Evolutionary conservation across 2,888 invertebrate genomes (phyloP), one percentile per base, ranked within the genome.

Genomic region (Onthophagus sagittarius): DNA sequence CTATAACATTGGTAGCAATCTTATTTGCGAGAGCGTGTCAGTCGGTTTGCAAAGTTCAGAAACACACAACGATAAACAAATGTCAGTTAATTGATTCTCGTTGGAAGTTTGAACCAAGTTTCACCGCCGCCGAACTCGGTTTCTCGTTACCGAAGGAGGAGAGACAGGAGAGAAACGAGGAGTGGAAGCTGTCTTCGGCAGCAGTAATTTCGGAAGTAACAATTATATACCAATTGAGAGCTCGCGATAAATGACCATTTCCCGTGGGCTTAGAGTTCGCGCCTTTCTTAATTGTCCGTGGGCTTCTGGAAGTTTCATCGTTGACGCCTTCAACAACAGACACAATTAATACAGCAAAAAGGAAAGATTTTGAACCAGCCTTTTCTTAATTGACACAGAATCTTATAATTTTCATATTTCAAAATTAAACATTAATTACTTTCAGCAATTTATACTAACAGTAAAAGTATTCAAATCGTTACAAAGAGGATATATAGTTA

Each of bases 171-270:
- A 23, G 23, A 23, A 23, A 23, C 23, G 23, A 23, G 23, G 23
- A 23, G 23, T 23, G 23, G 23, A 23, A 23, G 23, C n/a, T 23
- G 23, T 67, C 67, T 31, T 23, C 67, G 67, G 23, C 31, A 3
- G 23, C 23, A 64, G 64, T 23, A 53, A 67, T 67, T 67, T 32
- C 67, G 67, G 67, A 67, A 67, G 67, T 67, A n/a, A 32, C 67
- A 67, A 67, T 67, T 67, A 67, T 67, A 23, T 23, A 67, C 67
- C 67, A 67, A 67, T 67, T 67, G 67, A 32, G 32, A 31, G n/a
- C 32, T 23, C 31, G 31, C 23, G 32, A 67, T 67, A 67, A 67
- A 7, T n/a, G 67, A 67, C 31, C 67, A 7, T n/a, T 32, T 23
- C 67, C 32, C n/a, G 23, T 32, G n/a, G 31, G 32, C 67, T 67